A percentile compares a stretch with the other conserved stretches of the same genome.
Evolutionary conservation across 53 echinoderm and acorn worm genomes (phyloP).

Genomic region (Holothuria leucospilota): DNA sequence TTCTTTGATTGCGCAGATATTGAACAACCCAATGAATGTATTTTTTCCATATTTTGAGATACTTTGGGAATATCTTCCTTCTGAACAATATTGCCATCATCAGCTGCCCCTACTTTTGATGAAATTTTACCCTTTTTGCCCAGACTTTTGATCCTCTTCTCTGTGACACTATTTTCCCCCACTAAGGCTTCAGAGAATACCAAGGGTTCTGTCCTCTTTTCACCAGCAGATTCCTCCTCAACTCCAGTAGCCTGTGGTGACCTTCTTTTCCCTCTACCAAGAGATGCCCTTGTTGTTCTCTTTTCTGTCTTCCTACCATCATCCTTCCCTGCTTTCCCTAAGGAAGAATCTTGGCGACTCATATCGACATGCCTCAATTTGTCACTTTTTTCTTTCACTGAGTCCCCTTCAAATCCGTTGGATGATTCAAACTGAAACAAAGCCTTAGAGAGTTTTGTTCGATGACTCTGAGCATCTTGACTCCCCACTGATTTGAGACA

Average conservation of each 20-base stretch:
- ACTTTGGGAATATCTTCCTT: no score
- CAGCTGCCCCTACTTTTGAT: no score
- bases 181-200: background rate
- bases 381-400: background rate
- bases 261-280: background rate
- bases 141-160: constrained; percentile 20
- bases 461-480: background rate
- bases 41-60: no score
- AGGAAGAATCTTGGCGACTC: no score
- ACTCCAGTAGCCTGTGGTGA: background rate
- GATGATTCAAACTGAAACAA: constrained; percentile 9
- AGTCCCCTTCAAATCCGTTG: no score
- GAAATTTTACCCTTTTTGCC: constrained; percentile 26
- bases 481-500: background rate
- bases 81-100: no score
- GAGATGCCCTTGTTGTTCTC: background rate
- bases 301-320: background rate
- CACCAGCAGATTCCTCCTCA: constrained; percentile 28
- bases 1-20: background rate
- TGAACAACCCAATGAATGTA: no score
- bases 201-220: no score
- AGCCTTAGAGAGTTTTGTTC: constrained; percentile 4
- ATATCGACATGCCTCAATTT: no score
- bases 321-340: no score
- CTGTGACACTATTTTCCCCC: constrained; percentile 16